Percentiles rank a stretch among this genome's conserved stretches.
Conservation (phyloP, 2,113 vertebrate genomes). For the Corythornis madagascariensis region DNA sequence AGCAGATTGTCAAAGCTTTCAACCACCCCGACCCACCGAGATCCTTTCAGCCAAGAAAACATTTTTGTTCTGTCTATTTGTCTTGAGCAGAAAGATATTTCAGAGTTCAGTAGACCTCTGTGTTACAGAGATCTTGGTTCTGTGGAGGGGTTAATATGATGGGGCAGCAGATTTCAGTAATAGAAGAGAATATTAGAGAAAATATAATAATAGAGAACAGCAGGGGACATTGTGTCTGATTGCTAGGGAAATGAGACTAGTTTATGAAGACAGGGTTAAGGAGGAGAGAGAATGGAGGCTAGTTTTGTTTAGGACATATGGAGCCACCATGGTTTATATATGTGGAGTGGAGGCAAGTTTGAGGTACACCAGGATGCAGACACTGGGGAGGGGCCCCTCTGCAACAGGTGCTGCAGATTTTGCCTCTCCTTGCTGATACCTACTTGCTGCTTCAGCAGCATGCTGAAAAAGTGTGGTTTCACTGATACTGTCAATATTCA, state of each 20-base stretch:
- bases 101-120: background rate
- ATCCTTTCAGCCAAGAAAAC: background rate
- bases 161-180: background rate
- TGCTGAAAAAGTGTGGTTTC: background rate
- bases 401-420: background rate
- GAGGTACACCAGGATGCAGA: background rate
- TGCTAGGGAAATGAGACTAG: background rate
- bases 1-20: background rate
- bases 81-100: background rate
- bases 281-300: background rate
- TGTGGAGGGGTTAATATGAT: background rate
- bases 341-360: background rate
- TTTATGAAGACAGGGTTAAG: background rate
- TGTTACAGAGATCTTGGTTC: background rate
- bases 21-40: background rate
- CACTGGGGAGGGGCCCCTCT: background rate
- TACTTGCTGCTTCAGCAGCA: background rate
- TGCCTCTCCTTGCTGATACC: background rate
- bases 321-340: background rate
- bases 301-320: fast-evolving
- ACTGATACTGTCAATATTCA: background rate
- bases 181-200: background rate
- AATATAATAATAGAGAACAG: fast-evolving
- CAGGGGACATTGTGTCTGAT: background rate
- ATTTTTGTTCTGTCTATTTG: background rate